Percentiles rank a stretch among this genome's conserved stretches.
phyloP scores from a whole-genome alignment of 1,140 invertebrate species.

The Lucilia cuprina region DNA sequence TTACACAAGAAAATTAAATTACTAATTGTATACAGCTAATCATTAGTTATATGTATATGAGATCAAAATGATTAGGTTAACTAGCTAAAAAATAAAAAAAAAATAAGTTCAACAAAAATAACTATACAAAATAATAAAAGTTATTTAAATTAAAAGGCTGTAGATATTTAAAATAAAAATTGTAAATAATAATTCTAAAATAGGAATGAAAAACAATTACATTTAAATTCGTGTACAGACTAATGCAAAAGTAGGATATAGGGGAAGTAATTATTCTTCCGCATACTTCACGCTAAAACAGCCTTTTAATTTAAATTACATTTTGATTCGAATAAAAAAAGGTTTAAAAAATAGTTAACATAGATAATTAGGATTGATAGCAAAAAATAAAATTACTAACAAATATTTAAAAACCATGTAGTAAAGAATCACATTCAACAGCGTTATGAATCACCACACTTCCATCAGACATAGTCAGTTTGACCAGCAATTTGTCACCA shows the following conservation, averaged over 20 bases:
- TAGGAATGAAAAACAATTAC: too few relatives aligned
- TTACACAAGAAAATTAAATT: neutral
- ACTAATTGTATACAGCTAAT: neutral
- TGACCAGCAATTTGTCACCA: neutral
- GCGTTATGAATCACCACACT: neutral
- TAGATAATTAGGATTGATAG: neutral
- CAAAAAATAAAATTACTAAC: neutral
- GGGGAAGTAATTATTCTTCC: too few relatives aligned
- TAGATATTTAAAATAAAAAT: too few relatives aligned
- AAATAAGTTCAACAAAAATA: too few relatives aligned
- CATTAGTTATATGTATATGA: neutral
- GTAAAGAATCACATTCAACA: neutral
- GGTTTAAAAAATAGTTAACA: neutral
- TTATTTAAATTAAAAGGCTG: too few relatives aligned
- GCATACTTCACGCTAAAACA: neutral
- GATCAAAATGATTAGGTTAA: too few relatives aligned
- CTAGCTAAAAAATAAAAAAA: too few relatives aligned
- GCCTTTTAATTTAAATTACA: neutral
- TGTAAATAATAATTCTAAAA: too few relatives aligned
- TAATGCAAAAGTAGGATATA: too few relatives aligned
- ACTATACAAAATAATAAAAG: too few relatives aligned
- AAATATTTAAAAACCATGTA: neutral
- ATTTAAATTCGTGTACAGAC: too few relatives aligned
- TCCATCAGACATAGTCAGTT: neutral
- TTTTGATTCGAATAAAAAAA: neutral